Conservation (phyloP, 2,888 invertebrate genomes). For the Digitonthophagus gazella region DNA sequence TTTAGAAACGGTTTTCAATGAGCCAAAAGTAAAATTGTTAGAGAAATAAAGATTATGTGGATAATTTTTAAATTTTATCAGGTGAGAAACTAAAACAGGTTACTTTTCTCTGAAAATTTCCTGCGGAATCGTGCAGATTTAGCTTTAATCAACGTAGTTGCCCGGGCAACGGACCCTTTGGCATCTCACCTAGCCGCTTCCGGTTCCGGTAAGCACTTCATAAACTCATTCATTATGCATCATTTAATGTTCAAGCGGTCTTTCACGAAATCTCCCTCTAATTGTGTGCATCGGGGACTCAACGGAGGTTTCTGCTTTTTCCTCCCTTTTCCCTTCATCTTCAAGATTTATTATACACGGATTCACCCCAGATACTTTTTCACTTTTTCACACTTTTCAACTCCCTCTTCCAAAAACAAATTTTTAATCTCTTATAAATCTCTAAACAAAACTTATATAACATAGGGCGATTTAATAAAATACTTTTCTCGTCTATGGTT, state of each 20-base stretch:
- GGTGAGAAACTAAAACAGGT: neutral
- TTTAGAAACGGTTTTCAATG: too few species aligned
- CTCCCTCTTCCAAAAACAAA: too few species aligned
- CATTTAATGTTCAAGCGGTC: conserved; percentile 38
- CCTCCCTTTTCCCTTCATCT: neutral
- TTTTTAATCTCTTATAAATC: too few species aligned
- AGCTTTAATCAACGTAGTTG: conserved; percentile 8
- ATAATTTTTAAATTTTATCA: neutral
- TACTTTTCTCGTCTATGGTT: too few species aligned
- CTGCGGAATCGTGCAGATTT: neutral
- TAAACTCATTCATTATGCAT: conserved; percentile 40
- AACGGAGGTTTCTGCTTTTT: neutral
- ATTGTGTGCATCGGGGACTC: conserved; percentile 35
- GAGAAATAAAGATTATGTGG: neutral
- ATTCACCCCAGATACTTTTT: neutral
- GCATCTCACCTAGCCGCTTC: conserved; percentile 42
- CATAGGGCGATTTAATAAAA: too few species aligned
- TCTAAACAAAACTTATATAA: too few species aligned
- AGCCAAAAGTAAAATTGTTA: too few species aligned
- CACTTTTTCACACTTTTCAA: neutral
- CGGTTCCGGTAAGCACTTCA: conserved; percentile 40
- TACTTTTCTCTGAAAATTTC: conserved; percentile 2
- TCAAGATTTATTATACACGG: neutral
- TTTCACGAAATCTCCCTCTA: conserved; percentile 38
- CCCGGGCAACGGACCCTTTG: conserved; percentile 10